Conservation (phyloP, 2,113 vertebrate genomes). For the Rhinopomastus cyanomelas region DNA sequence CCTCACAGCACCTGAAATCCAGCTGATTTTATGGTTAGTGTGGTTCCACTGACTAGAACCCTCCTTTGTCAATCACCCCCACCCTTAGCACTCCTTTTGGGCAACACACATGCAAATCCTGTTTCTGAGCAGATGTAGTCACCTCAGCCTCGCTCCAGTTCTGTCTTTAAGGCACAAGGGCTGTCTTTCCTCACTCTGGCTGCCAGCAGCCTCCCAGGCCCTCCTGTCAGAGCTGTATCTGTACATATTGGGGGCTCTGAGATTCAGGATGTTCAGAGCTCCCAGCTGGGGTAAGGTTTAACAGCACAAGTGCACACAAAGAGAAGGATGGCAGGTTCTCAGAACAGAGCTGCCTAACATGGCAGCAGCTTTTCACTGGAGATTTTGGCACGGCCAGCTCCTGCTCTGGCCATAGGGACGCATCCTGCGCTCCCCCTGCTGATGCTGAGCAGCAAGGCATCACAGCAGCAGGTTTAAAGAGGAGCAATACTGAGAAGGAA, state of each 20-base stretch:
- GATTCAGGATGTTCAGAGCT: neutral
- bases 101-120: neutral
- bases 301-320: fast-evolving
- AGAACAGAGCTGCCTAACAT: neutral
- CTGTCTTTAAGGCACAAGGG: neutral
- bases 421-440: neutral
- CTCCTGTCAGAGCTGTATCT: too few species aligned
- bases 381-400: fast-evolving
- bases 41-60: too few species aligned
- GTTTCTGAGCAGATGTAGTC: neutral
- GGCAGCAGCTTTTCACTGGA: neutral
- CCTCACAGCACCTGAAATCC: neutral
- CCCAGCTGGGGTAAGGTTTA: neutral
- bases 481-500: neutral
- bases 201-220: fast-evolving
- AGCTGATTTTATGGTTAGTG: neutral
- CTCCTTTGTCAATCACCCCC: neutral
- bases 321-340: neutral
- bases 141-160: neutral
- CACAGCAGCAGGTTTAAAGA: too few species aligned
- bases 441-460: neutral
- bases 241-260: fast-evolving
- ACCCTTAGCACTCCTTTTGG: neutral
- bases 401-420: fast-evolving
- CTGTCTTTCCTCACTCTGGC: neutral